Percentiles rank a stretch among this genome's conserved stretches.
These are phyloP conservation scores for Trematomus loennbergii DNA, from an alignment of 2,113 vertebrate species.

Conservation along the genomic window DNA sequence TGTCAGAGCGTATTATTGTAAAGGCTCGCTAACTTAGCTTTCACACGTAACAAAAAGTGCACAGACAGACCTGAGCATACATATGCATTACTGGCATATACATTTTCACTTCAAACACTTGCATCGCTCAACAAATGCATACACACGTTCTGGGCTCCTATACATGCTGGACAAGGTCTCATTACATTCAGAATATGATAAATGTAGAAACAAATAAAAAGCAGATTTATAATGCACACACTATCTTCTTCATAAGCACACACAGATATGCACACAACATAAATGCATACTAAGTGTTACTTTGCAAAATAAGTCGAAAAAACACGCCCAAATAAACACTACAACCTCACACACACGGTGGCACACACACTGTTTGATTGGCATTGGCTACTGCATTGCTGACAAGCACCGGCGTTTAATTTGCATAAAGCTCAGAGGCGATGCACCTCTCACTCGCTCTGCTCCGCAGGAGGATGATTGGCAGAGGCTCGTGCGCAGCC, in stretches of 20 bases:
- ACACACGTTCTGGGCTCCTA: not conserved
- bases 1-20: not conserved
- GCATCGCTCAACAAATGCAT: not conserved
- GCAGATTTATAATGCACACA: not conserved
- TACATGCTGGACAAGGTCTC: not conserved
- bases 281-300: not conserved
- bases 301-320: not conserved
- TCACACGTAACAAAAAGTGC: not conserved
- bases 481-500: constrained; percentile 37
- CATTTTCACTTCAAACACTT: not conserved
- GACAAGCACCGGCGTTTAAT: constrained; percentile 40
- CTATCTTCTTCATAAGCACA: too few relatives aligned
- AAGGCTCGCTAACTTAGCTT: not conserved
- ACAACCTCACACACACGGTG: not conserved
- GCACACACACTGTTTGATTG: constrained; percentile 36
- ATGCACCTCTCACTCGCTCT: constrained; percentile 29
- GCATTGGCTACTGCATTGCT: constrained; percentile 31
- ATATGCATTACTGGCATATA: not conserved
- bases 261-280: not conserved
- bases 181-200: not conserved
- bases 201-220: not conserved
- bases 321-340: not conserved
- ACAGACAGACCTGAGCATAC: not conserved
- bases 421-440: constrained; percentile 50
- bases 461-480: constrained; percentile 63